Base-by-base conservation (phyloP, 2,888 invertebrate genomes). In the Tupiocoris notatus region DNA sequence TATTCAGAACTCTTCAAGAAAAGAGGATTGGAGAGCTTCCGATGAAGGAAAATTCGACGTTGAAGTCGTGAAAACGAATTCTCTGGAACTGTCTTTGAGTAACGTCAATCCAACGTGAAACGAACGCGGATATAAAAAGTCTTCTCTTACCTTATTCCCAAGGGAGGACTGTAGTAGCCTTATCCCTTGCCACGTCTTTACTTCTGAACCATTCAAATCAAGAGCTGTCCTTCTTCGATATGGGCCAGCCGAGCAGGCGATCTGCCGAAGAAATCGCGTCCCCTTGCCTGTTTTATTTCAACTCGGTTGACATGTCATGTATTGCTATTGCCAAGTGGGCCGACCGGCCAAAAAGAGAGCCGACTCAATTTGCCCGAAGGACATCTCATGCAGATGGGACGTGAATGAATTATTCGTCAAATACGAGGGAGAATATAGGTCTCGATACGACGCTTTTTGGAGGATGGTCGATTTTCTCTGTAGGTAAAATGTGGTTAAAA, bases 401-500 rank as follows among this genome's bases (percentile, higher is more conserved):
- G 12, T 39, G 39, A 39, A 39, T 39, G 12, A 39, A 39, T 39
- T 39, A 39, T 39, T 39, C n/a, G n/a, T n/a, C n/a, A n/a, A n/a
- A n/a, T n/a, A n/a, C n/a, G n/a, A n/a, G n/a, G n/a, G n/a, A 23
- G 67, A 22, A 67, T 56, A 57, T 67, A 24, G 16, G 22, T 23
- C 22, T 17, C 25, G 23, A 2, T 23, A 63, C 23, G 63, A 63
- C 63, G 63, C 21, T 63, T 63, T 20, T 21, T 3, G 23, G 1
- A 2, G 9, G 23, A 22, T 24, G 12, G 1, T 0, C 1, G 59
- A 17, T 2, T n/a, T n/a, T n/a, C n/a, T n/a, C n/a, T n/a, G n/a
- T n/a, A n/a, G n/a, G n/a, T n/a, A n/a, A n/a, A n/a, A n/a, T n/a
- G n/a, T n/a, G n/a, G n/a, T n/a, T n/a, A n/a, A n/a, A n/a, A n/a